Conservation (phyloP, 1,140 invertebrate genomes). For the Camponotus pennsylvanicus region DNA sequence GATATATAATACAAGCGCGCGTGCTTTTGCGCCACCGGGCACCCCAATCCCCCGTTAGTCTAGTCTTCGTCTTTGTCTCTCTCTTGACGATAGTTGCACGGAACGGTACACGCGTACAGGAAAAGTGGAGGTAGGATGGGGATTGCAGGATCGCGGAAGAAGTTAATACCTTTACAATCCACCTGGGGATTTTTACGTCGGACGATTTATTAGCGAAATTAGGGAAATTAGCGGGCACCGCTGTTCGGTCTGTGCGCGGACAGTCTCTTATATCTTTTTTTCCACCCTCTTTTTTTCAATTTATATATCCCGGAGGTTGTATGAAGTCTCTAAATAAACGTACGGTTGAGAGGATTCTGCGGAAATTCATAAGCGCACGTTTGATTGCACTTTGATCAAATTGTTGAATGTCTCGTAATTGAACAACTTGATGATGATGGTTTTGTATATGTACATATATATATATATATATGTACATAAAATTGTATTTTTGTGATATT, state of each 20-base stretch:
- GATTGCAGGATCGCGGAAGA: conserved; percentile 65
- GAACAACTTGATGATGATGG: conserved; percentile 11
- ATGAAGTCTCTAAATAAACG: neutral
- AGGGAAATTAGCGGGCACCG: conserved; percentile 77
- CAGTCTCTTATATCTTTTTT: conserved; percentile 68
- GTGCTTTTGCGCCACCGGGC: conserved; percentile 24
- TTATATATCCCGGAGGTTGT: conserved; percentile 22
- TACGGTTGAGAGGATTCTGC: conserved; percentile 8
- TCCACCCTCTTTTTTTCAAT: conserved; percentile 36
- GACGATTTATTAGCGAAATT: conserved; percentile 81
- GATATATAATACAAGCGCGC: conserved; percentile 41
- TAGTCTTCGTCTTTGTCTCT: conserved; percentile 35
- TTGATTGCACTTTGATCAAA: conserved; percentile 54
- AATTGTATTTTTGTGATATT: too few species aligned
- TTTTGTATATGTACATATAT: too few species aligned
- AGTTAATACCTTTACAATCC: conserved; percentile 81
- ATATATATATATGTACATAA: too few species aligned
- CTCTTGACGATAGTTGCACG: neutral
- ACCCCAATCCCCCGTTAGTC: conserved; percentile 25
- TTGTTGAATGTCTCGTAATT: neutral
- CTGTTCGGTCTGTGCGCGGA: conserved; percentile 58
- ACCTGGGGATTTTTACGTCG: conserved; percentile 74
- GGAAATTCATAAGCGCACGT: conserved; percentile 40
- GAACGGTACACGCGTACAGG: neutral
- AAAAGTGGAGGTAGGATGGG: conserved; percentile 21